These are phyloP conservation scores for Drosophila subsilvestris DNA, from an alignment of 2,888 invertebrate species.

Conservation along the genomic window DNA sequence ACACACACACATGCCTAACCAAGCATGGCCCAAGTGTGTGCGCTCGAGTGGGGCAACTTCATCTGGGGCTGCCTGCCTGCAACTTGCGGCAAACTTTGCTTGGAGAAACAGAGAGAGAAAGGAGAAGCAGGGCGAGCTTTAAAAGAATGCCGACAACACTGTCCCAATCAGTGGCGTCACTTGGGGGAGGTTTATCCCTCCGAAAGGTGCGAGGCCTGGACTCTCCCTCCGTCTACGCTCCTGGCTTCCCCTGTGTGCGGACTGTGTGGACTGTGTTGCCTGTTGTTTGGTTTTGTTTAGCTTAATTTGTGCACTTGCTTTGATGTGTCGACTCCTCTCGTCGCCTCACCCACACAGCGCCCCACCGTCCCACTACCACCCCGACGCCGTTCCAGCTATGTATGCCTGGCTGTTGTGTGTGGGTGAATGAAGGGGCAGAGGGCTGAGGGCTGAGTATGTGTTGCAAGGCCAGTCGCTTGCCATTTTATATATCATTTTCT, in stretches of 20 bases:
- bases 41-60: conserved; percentile 72
- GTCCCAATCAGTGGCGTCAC: conserved; percentile 30
- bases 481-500: conserved; percentile 43
- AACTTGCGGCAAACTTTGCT: conserved; percentile 62
- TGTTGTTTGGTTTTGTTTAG: conserved; percentile 75
- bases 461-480: conserved; percentile 13
- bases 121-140: conserved; percentile 44
- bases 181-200: neutral
- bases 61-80: conserved; percentile 61
- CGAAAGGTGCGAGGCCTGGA: neutral
- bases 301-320: conserved; percentile 77
- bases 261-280: conserved; percentile 4
- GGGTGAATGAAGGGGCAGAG: too few relatives aligned
- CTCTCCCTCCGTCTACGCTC: neutral
- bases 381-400: too few relatives aligned
- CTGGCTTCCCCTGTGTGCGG: conserved; percentile 7
- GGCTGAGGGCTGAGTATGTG: conserved; percentile 1
- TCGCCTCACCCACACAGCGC: conserved; percentile 30
- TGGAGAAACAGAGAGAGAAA: neutral
- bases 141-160: conserved; percentile 71
- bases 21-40: conserved; percentile 39
- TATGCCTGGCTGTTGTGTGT: too few relatives aligned
- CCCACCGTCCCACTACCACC: neutral
- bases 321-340: conserved; percentile 60
- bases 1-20: conserved; percentile 29